Evolutionary conservation across 2,113 vertebrate genomes (phyloP).

Genomic region (Neogobius melanostomus): DNA sequence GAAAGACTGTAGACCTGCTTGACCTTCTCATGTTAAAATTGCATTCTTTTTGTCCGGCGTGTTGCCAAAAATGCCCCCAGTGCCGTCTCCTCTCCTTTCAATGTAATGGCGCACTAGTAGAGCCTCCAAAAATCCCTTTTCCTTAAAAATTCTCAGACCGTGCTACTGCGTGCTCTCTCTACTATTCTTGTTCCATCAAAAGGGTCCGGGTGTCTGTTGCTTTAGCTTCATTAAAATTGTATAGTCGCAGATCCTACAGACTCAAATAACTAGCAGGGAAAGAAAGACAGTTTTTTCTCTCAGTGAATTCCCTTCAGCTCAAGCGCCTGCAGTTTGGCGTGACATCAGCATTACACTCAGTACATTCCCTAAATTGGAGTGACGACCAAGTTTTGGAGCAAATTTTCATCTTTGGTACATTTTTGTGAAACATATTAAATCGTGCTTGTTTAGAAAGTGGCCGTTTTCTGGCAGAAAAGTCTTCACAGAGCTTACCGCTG

Average conservation of each 20-base stretch:
- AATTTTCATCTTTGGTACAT: not conserved
- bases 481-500: not conserved
- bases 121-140: conserved; percentile 33
- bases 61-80: conserved; percentile 13
- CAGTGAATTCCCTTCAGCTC: not conserved
- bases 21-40: conserved; percentile 22
- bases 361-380: not conserved
- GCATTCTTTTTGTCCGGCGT: conserved; percentile 16
- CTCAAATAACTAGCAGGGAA: conserved; percentile 2
- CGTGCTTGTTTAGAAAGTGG: conserved; percentile 6
- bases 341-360: not conserved
- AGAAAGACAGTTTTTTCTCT: not conserved
- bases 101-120: conserved; percentile 9
- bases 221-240: conserved; percentile 42
- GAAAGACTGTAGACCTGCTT: conserved; percentile 17
- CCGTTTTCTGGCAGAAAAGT: not conserved
- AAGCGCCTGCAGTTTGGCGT: not conserved
- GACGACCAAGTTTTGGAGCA: not conserved
- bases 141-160: conserved; percentile 25
- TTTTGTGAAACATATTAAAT: not conserved
- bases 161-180: conserved; percentile 14
- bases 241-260: conserved; percentile 1
- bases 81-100: not conserved
- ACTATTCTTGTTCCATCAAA: conserved; percentile 48
- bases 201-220: conserved; percentile 26